Conservation (phyloP, 23 tunicate genomes). For the Oikopleura vanhoeffeni region DNA sequence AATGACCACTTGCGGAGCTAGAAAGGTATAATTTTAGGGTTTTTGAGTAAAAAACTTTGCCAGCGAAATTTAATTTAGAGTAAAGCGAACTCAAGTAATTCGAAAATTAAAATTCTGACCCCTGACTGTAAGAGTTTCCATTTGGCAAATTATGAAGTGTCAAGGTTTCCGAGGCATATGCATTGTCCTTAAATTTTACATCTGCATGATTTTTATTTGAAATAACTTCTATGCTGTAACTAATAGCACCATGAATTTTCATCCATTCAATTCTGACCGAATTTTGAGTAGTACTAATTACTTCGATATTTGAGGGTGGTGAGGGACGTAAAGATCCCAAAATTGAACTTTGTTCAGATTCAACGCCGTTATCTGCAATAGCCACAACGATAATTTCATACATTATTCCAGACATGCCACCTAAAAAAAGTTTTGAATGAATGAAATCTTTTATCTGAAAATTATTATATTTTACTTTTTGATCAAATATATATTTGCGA, state of each 20-base stretch:
- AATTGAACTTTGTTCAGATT: neutral
- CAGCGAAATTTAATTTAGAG: neutral
- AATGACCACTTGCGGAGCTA: no score
- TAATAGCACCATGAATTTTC: neutral
- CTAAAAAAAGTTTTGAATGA: neutral
- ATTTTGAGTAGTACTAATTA: neutral
- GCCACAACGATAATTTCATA: neutral
- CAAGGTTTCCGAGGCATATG: neutral
- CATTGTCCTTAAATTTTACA: neutral
- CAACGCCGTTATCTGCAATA: neutral
- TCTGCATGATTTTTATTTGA: neutral
- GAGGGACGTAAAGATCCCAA: neutral
- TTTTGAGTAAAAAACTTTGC: no score
- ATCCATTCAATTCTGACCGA: neutral
- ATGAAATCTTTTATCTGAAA: neutral
- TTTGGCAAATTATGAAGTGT: neutral
- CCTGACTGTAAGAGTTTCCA: neutral
- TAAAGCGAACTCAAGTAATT: neutral
- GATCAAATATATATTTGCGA: no score
- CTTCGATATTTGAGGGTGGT: neutral
- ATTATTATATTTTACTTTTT: no score
- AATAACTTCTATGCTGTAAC: neutral
- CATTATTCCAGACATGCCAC: slow-evolving; percentile 4
- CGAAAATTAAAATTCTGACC: neutral
- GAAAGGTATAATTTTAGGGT: no score